Percentiles rank a stretch among this genome's conserved stretches.
phyloP scores from a whole-genome alignment of 2,797 vertebrate genomes.

The Darevskia mixta region DNA sequence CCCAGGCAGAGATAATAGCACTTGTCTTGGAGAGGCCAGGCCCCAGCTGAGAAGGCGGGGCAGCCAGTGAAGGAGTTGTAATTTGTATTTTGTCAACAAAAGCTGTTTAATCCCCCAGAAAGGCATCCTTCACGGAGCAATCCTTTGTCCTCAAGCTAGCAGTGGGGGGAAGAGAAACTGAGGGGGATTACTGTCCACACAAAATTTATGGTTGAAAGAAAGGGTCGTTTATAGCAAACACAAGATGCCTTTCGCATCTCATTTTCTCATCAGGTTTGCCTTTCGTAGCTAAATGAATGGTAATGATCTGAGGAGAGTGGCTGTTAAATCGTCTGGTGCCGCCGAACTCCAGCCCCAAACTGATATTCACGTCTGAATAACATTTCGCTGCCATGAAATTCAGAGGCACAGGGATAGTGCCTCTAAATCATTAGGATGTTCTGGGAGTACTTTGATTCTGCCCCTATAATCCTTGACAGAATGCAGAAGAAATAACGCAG shows the following conservation, averaged over 20 bases:
- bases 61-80: conserved; percentile 86
- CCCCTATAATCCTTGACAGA: neutral
- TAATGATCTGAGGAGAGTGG: conserved; percentile 73
- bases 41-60: conserved; percentile 82
- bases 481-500: neutral
- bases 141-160: conserved; percentile 81
- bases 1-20: conserved; percentile 69
- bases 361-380: conserved; percentile 66
- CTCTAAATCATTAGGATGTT: neutral
- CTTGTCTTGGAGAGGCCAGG: conserved; percentile 65
- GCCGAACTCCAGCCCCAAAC: conserved; percentile 65
- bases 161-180: conserved; percentile 62
- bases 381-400: conserved; percentile 62
- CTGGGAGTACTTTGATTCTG: neutral
- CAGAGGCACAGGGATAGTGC: no score
- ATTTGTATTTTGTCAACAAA: conserved; percentile 98
- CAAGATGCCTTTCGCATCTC: conserved; percentile 75
- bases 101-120: conserved; percentile 88
- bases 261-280: conserved; percentile 75
- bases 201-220: conserved; percentile 88
- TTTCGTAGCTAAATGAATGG: conserved; percentile 75
- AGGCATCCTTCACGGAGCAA: conserved; percentile 79
- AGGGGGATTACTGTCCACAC: conserved; percentile 81
- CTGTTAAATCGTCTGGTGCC: conserved; percentile 83
- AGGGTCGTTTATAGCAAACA: conserved; percentile 82